Conservation (phyloP, 1,140 invertebrate genomes). For the Dinoponera quadriceps region DNA sequence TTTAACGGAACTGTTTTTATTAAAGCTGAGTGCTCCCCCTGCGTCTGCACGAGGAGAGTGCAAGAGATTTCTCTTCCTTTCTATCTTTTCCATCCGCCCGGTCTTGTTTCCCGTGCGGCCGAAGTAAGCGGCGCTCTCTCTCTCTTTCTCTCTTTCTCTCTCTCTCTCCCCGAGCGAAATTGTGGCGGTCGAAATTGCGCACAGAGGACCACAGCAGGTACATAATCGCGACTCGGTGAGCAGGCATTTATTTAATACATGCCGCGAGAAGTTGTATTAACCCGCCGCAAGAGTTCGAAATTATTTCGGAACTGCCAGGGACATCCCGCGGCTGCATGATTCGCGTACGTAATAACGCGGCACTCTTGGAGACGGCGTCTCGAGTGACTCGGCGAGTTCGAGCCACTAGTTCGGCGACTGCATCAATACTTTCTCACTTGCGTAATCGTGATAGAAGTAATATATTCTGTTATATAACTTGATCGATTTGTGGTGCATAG, state of each 20-base stretch:
- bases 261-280: conserved; percentile 51
- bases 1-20: conserved; percentile 71
- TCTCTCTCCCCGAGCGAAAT: conserved; percentile 31
- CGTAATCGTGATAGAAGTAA: conserved; percentile 15
- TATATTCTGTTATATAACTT: background rate
- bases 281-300: conserved; percentile 37
- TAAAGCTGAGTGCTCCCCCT: conserved; percentile 49
- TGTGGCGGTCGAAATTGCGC: conserved; percentile 40
- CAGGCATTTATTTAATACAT: conserved; percentile 57
- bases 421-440: background rate
- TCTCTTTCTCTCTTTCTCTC: too few relatives aligned
- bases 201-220: conserved; percentile 3
- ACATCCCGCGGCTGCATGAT: background rate
- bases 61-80: conserved; percentile 18
- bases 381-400: background rate
- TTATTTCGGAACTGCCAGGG: conserved; percentile 32
- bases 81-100: conserved; percentile 5
- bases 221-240: conserved; percentile 49
- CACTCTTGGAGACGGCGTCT: background rate
- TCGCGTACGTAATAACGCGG: conserved; percentile 10
- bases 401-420: background rate
- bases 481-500: background rate
- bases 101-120: conserved; percentile 13
- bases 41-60: background rate
- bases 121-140: conserved; percentile 44